Base-by-base conservation (phyloP, 2,797 vertebrate genomes). In the Melanotaenia maccullochi region DNA sequence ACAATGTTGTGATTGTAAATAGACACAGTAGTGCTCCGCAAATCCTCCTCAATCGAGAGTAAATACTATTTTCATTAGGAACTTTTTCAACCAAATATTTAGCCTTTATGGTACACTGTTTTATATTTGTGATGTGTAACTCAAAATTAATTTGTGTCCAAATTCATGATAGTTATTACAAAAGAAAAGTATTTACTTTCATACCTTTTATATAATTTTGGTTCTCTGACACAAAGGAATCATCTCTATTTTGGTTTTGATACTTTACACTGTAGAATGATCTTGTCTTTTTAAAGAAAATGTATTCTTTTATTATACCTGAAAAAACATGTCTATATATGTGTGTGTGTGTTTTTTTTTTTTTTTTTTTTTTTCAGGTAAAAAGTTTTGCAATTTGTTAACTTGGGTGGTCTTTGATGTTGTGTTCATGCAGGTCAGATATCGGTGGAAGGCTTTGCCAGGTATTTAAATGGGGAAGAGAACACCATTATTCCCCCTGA, bases 401-500 rank as follows among this genome's bases (percentile, higher is more conserved):
- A 42, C 4, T 32, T 66, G 42, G 63, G 28, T 57, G 16, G 20
- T 78, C 55, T 6, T 6, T 5, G 71, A 40, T 75, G 36, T 69
- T 78, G 33, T 72, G 51, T 72, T 25, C 8, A 0, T 76, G 51
- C 91, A 99, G 98, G 98, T 87, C 97, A 99, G 88, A 97, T 99
- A 86, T 99, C 98, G 0, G 93, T 98, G 85, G 98, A 99, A 68
- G 98, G 98, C 51, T 99, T 99, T 44, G 94, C 96, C 88, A 91
- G 94, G 1, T 99, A 98, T 65, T 93, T 99, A 80, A 96, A 90
- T 0, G 96, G 96, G 32, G 97, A 97, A 72, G 97, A 99, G 91
- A 99, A 99, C 28, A 95, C 95, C 36, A 97, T 99, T 1, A 96
- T 99, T 63, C 96, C 97, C 13, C 97, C 96, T 1, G 98, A 99